Percentiles rank a stretch among this genome's conserved stretches.
phyloP scores from a whole-genome alignment of 2,797 vertebrate genomes.

The Gadopsis bispinosus region DNA sequence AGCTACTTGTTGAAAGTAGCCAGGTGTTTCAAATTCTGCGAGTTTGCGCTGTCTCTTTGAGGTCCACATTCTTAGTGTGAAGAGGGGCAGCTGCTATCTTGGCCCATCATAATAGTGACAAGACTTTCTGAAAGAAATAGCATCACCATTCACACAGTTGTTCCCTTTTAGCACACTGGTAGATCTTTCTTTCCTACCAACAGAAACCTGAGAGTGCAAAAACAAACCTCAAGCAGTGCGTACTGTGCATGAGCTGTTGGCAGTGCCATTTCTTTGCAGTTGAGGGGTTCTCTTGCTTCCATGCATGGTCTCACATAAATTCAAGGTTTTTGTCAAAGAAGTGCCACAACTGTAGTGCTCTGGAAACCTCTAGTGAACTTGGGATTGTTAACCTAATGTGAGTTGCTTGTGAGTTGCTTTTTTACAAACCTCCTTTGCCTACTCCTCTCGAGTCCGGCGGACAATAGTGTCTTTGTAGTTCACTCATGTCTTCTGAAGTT shows the following conservation, averaged over 20 bases:
- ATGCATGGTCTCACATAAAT: background rate
- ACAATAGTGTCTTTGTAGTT: background rate
- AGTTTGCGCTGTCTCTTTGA: constrained; percentile 29
- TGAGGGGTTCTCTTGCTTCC: background rate
- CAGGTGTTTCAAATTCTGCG: constrained; percentile 63
- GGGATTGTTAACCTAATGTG: no score
- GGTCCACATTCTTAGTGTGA: constrained; percentile 61
- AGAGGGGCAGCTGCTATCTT: constrained; percentile 55
- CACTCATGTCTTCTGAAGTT: background rate
- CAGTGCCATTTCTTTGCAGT: background rate
- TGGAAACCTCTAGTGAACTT: background rate
- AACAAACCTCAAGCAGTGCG: background rate
- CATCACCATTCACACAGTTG: background rate
- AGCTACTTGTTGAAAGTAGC: constrained; percentile 20
- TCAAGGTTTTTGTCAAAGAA: background rate
- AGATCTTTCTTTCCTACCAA: no score
- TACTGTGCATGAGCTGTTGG: background rate
- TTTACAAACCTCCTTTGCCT: background rate
- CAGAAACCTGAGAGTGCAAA: background rate
- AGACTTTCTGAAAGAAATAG: background rate
- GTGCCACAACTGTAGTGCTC: background rate
- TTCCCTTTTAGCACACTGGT: background rate
- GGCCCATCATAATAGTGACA: background rate
- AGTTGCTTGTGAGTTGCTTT: background rate
- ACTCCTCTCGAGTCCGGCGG: background rate